Base-by-base conservation (phyloP, 92 coral and sea anemone genomes). In the Paramuricea clavata region DNA sequence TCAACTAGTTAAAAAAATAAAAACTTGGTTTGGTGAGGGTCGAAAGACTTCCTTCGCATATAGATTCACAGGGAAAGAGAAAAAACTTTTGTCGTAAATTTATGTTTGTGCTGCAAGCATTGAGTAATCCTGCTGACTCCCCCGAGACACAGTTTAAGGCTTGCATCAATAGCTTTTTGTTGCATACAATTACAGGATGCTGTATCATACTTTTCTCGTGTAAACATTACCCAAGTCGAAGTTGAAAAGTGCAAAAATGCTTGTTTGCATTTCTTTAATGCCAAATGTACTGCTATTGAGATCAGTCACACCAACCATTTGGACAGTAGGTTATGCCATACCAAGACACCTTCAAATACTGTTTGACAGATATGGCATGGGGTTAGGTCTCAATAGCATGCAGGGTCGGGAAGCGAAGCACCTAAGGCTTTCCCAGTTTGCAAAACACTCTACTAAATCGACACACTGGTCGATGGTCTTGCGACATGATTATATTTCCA, bases 371-470 rank as follows among this genome's bases (percentile, higher is more conserved):
- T 91, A 76, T 78, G 86, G 82, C 49, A 76, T 91, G 21, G 94
- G 93, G 12, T 26, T 90, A 19, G 90, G 95, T 1, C 60, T 92
- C 12, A 92, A 87, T 54, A 89, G 91, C 32, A 89, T 92, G 93
- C 93, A 90, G 71, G 93, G 95, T 17, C 68, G 92, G 49, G 93
- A 93, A 56, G 93, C 93, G 0, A 90, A 93, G 74, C 93, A 90
- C 62, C 75, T 93, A 21, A 75, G 88, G 44, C 69, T 87, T 39
- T 64, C 70, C 27, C 87, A 89, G 57, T 92, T 88, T 89, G 81
- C 90, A 23, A 83, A 83, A 74, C 94, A 85, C 49, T 73, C 92
- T 39, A 74, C 77, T 39, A 39, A 39, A 10, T 4, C 73, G 16
- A 43, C 74, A 27, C 61, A 90, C n/a, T 92, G 90, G 94, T 73